phyloP scores from a whole-genome alignment of 2,888 invertebrate genomes.

The Punctoribates punctum region DNA sequence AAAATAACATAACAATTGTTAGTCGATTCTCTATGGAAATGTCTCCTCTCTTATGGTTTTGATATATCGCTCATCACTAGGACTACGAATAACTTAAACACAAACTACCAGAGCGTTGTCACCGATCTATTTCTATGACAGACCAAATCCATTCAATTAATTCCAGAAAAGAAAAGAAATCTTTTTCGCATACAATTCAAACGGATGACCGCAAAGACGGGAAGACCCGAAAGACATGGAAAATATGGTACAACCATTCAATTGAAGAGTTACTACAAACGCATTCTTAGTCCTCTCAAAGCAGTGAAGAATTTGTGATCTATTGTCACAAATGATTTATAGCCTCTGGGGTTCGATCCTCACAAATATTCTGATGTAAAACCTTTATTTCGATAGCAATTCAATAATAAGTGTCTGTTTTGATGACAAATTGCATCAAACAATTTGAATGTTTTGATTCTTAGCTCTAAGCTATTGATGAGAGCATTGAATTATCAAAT shows the following conservation, averaged over 20 bases:
- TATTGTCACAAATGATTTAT: slow-evolving; percentile 36
- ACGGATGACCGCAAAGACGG: neutral
- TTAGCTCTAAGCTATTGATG: neutral
- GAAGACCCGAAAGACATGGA: neutral
- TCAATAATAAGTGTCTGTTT: slow-evolving; percentile 35
- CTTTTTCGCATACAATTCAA: neutral
- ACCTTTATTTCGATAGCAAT: slow-evolving; percentile 30
- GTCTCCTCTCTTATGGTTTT: neutral
- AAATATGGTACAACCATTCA: neutral
- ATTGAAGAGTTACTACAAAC: too few species aligned
- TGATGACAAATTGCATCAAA: slow-evolving; percentile 30
- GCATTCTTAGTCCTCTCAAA: neutral
- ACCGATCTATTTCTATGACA: neutral
- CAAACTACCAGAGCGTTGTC: neutral
- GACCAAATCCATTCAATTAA: neutral
- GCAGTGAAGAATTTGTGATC: neutral
- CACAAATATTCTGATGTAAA: neutral
- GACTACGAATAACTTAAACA: slow-evolving; percentile 2
- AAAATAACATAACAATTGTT: too few species aligned
- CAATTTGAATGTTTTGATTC: neutral
- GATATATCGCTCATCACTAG: neutral
- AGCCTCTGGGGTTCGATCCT: slow-evolving; percentile 2
- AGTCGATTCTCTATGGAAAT: neutral
- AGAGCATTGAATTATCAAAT: neutral
- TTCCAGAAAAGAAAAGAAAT: neutral